phyloP scores from a whole-genome alignment of 1,140 invertebrate species.

The Hesperophylax magnus region DNA sequence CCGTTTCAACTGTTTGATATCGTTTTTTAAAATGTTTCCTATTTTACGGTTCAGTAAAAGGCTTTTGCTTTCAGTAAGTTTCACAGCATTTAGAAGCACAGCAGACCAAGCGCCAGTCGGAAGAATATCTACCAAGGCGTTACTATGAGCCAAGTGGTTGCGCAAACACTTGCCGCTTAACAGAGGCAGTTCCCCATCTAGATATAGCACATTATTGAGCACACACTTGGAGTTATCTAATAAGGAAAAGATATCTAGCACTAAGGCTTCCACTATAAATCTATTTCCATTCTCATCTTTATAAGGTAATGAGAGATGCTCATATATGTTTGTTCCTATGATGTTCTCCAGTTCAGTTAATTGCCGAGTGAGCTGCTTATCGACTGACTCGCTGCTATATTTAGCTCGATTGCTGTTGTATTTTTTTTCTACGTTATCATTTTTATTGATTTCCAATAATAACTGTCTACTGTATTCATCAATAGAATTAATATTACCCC shows the following conservation, averaged over 20 bases:
- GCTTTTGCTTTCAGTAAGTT: no score
- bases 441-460: neutral
- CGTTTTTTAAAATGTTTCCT: neutral
- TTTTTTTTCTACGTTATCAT: neutral
- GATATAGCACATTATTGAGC: neutral
- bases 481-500: neutral
- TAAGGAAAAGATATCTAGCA: neutral
- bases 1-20: neutral
- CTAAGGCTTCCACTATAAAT: neutral
- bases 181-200: neutral
- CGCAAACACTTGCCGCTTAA: neutral
- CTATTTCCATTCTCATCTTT: neutral
- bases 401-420: neutral
- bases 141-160: no score
- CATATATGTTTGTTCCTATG: neutral
- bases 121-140: neutral
- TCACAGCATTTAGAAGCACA: no score
- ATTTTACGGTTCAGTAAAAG: neutral
- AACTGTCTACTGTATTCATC: neutral
- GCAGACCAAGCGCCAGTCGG: no score
- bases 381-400: neutral
- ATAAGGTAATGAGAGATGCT: neutral
- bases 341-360: neutral
- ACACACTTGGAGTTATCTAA: neutral
- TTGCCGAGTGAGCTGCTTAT: neutral